Percentiles rank a stretch among this genome's conserved stretches.
phyloP scores from a whole-genome alignment of 1,140 invertebrate genomes.

The Dinoponera quadriceps region DNA sequence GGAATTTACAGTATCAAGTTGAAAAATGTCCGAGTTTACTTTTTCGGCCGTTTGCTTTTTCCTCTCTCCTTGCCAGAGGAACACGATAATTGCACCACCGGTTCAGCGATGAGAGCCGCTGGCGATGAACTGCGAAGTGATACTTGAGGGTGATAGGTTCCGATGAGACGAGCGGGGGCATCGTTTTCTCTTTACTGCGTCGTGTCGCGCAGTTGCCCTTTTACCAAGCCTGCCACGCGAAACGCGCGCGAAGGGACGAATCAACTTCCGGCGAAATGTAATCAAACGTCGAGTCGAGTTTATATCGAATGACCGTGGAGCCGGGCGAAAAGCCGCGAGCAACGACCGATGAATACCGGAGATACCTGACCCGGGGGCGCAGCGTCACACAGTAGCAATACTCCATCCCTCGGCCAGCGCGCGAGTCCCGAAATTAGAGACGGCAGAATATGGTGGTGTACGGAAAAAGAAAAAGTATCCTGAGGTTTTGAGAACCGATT shows the following conservation, averaged over 20 bases:
- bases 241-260: constrained; percentile 26
- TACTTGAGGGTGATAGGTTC: constrained; percentile 39
- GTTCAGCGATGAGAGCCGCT: constrained; percentile 19
- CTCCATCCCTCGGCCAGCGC: too few species aligned
- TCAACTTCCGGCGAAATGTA: constrained; percentile 52
- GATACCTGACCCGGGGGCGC: background rate
- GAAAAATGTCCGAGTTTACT: too few species aligned
- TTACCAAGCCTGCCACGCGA: constrained; percentile 5
- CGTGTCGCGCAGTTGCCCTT: constrained; percentile 38
- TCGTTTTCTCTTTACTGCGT: constrained; percentile 43
- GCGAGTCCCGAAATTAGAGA: too few species aligned
- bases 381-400: background rate
- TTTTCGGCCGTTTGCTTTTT: too few species aligned
- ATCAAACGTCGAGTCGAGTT: constrained; percentile 53
- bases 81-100: too few species aligned
- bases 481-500: too few species aligned
- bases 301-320: constrained; percentile 54
- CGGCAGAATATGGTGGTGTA: too few species aligned
- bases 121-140: constrained; percentile 8
- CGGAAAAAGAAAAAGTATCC: too few species aligned
- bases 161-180: constrained; percentile 49
- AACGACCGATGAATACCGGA: constrained; percentile 22
- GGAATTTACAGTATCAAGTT: too few species aligned
- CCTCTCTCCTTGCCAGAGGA: too few species aligned
- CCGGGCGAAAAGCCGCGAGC: background rate